Evolutionary conservation across 1,140 invertebrate species (phyloP).

Genomic region (Aphelenchoides besseyi): DNA sequence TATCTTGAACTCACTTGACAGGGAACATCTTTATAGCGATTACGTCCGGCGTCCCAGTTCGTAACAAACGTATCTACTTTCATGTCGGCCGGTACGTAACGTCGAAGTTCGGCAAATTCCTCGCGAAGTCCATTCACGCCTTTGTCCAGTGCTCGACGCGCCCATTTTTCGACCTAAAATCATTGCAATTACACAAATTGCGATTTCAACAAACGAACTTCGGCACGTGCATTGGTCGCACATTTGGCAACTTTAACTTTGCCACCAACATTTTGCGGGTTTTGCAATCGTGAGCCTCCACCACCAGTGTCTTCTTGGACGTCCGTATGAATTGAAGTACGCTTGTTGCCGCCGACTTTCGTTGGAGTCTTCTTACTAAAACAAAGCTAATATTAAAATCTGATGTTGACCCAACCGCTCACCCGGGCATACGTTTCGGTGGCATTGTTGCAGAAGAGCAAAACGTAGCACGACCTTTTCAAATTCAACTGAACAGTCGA

Average conservation of each 20-base stretch:
- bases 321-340: too few relatives aligned
- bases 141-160: conserved; percentile 33
- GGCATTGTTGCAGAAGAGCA: too few relatives aligned
- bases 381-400: too few relatives aligned
- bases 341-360: too few relatives aligned
- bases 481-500: too few relatives aligned
- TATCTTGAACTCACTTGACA: conserved; percentile 13
- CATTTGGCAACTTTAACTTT: background rate
- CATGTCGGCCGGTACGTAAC: conserved; percentile 36
- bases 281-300: background rate
- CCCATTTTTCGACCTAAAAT: conserved; percentile 39
- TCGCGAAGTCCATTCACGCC: conserved; percentile 36
- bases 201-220: too few relatives aligned
- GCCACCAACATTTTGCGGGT: background rate
- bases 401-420: too few relatives aligned
- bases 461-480: too few relatives aligned
- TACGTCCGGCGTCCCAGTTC: conserved; percentile 38
- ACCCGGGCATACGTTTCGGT: too few relatives aligned
- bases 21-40: conserved; percentile 46
- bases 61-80: conserved; percentile 20
- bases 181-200: too few relatives aligned
- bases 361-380: too few relatives aligned
- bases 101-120: conserved; percentile 34
- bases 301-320: too few relatives aligned
- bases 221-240: background rate